Conservation (phyloP, 2,113 vertebrate genomes). For the Pogona vitticeps region DNA sequence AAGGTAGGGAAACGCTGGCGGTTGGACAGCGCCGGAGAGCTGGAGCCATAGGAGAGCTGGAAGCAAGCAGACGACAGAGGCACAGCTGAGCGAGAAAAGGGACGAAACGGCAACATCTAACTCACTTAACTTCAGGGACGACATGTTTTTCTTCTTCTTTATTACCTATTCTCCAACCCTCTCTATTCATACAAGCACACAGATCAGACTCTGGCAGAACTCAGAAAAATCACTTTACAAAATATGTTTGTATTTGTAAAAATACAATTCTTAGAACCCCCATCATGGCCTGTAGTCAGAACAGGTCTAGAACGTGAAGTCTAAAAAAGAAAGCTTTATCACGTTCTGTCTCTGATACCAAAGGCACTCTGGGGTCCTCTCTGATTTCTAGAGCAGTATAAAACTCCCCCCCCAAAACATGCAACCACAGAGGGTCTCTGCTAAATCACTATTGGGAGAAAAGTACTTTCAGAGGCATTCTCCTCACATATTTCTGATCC, state of each 20-base stretch:
- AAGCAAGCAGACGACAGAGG: background rate
- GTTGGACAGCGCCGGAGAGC: slow-evolving; percentile 92
- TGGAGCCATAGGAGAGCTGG: slow-evolving; percentile 93
- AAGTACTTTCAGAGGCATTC: background rate
- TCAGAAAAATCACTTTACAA: background rate
- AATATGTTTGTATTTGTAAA: too few relatives aligned
- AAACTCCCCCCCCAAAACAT: background rate
- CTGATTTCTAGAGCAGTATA: background rate
- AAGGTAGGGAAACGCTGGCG: slow-evolving; percentile 94
- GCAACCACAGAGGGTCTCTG: background rate
- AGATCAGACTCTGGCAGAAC: background rate
- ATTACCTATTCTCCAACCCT: too few relatives aligned
- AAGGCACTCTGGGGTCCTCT: background rate
- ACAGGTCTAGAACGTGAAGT: too few relatives aligned
- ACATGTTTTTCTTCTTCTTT: too few relatives aligned
- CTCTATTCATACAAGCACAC: background rate
- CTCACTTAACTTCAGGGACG: background rate
- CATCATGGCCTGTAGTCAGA: background rate
- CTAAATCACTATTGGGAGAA: background rate
- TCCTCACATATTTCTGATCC: background rate
- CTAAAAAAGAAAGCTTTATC: background rate
- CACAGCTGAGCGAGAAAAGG: background rate
- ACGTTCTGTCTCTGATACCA: too few relatives aligned
- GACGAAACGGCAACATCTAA: background rate
- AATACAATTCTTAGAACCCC: background rate